Percentiles rank a stretch among this genome's conserved stretches.
Conservation (phyloP, 2,888 invertebrate genomes). For the Ophioninae sp. region DNA sequence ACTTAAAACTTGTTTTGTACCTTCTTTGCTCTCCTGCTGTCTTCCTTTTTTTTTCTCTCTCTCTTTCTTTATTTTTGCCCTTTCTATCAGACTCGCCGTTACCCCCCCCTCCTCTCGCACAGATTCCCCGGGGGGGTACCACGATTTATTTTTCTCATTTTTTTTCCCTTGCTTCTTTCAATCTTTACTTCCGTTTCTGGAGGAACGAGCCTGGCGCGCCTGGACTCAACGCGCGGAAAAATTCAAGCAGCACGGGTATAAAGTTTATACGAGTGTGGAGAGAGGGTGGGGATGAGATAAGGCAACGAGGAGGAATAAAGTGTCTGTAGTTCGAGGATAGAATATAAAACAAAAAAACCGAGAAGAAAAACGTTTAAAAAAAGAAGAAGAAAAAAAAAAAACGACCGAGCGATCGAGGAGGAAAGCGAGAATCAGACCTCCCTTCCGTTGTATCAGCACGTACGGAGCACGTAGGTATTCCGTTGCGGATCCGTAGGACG, state of each 20-base stretch:
- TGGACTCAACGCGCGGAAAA: slow-evolving; percentile 34
- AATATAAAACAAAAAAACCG: slow-evolving; percentile 22
- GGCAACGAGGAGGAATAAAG: slow-evolving; percentile 37
- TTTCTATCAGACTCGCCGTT: neutral
- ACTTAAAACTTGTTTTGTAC: slow-evolving; percentile 62
- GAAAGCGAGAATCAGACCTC: slow-evolving; percentile 32
- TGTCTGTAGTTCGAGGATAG: slow-evolving; percentile 36
- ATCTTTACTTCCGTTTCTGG: slow-evolving; percentile 44
- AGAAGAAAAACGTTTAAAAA: neutral
- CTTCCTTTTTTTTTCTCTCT: slow-evolving; percentile 36
- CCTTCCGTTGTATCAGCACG: neutral
- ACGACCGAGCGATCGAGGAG: neutral
- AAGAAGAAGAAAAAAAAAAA: slow-evolving; percentile 19
- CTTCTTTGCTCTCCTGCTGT: slow-evolving; percentile 37
- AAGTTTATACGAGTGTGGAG: slow-evolving; percentile 3
- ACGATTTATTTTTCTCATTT: slow-evolving; percentile 35
- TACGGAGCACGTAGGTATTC: neutral
- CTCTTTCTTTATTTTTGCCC: slow-evolving; percentile 26
- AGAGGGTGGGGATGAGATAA: slow-evolving; percentile 14
- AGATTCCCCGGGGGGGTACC: slow-evolving; percentile 40
- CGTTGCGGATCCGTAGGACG: slow-evolving; percentile 8
- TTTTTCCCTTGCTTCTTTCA: slow-evolving; percentile 53
- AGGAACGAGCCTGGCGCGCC: slow-evolving; percentile 7
- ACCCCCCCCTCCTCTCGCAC: slow-evolving; percentile 20
- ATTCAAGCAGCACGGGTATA: slow-evolving; percentile 36